phyloP scores from a whole-genome alignment of 35 echinoderm and acorn worm species.

The Lytechinus variegatus region DNA sequence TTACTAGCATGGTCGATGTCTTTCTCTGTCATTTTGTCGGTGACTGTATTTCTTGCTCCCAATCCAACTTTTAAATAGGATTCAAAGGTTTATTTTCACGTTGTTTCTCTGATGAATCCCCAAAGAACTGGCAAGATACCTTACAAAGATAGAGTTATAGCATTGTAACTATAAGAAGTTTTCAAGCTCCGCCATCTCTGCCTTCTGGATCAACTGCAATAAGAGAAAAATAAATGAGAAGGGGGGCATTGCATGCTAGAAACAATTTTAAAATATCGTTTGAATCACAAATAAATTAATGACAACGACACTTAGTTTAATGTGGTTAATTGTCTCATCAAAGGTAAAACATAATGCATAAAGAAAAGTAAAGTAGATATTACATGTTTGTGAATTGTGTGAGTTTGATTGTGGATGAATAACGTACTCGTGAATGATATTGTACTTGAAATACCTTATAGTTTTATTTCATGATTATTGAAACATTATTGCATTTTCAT shows the following conservation, averaged over 20 bases:
- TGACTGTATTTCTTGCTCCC: not conserved
- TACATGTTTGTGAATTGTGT: too few relatives aligned
- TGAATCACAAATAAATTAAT: too few relatives aligned
- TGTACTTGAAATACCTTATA: too few relatives aligned
- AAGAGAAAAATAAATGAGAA: not conserved
- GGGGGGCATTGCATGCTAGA: not conserved
- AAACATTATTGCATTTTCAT: too few relatives aligned
- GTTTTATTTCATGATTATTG: too few relatives aligned
- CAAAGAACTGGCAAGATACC: not conserved
- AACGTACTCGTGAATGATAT: too few relatives aligned
- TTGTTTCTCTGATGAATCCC: not conserved
- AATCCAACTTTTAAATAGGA: not conserved
- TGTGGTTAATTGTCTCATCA: too few relatives aligned
- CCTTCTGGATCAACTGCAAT: not conserved
- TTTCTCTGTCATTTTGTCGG: not conserved
- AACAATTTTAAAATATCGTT: too few relatives aligned
- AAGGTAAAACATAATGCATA: too few relatives aligned
- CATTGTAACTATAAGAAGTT: not conserved
- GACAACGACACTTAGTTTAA: too few relatives aligned
- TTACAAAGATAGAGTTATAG: not conserved
- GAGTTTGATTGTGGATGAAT: too few relatives aligned
- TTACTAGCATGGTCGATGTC: not conserved
- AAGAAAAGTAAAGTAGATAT: too few relatives aligned
- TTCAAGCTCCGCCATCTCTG: slow-evolving; percentile 7
- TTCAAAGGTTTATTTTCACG: not conserved